Conservation (phyloP, 2,113 vertebrate species). For the Gymnorhina tibicen region DNA sequence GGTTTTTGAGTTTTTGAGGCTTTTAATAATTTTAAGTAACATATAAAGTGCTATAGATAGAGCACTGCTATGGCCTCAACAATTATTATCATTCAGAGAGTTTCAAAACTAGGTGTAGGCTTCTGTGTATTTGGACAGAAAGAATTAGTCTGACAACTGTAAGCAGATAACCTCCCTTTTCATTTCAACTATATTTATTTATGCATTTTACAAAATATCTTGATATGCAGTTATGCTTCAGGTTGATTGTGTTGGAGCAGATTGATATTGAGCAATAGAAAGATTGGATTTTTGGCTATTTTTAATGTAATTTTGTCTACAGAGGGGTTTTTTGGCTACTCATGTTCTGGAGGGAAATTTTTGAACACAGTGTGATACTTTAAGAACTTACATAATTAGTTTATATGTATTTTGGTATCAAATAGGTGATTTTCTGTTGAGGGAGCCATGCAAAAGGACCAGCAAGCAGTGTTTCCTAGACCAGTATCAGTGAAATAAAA, state of each 20-base stretch:
- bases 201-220: background rate
- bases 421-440: background rate
- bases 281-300: background rate
- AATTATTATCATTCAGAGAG: background rate
- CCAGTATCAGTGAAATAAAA: background rate
- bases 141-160: background rate
- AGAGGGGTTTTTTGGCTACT: background rate
- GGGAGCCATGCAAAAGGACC: background rate
- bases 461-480: background rate
- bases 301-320: background rate
- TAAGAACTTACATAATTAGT: background rate
- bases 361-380: background rate
- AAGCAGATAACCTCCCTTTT: background rate
- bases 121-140: background rate
- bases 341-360: background rate
- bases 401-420: background rate
- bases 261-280: background rate
- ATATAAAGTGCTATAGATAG: background rate
- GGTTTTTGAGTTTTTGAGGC: background rate
- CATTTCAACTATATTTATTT: background rate
- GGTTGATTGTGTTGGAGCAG: background rate
- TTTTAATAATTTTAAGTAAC: background rate
- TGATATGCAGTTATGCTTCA: background rate
- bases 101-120: background rate
- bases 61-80: background rate